Conservation (phyloP, 2,113 vertebrate species). For the Rutilus rutilus region DNA sequence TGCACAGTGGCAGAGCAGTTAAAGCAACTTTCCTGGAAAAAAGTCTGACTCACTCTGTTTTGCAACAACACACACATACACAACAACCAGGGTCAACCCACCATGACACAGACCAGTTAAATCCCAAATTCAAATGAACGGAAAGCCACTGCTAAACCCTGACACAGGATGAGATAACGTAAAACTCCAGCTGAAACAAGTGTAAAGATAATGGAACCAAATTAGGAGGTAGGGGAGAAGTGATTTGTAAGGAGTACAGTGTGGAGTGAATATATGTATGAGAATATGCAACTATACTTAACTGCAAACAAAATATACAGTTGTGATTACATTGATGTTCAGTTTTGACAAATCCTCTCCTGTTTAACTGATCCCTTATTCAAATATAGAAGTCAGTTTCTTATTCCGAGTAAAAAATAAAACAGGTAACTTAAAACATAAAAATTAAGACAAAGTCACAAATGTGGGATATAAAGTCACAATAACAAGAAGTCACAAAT, state of each 20-base stretch:
- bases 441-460: too few relatives aligned
- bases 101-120: constrained; percentile 21
- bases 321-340: not conserved
- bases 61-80: constrained; percentile 47
- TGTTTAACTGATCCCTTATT: not conserved
- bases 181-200: constrained; percentile 4
- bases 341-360: not conserved
- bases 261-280: not conserved
- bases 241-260: constrained; percentile 14
- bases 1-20: constrained; percentile 68
- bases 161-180: constrained; percentile 19
- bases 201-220: not conserved
- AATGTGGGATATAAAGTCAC: not conserved
- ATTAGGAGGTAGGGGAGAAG: constrained; percentile 1
- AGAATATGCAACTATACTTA: not conserved
- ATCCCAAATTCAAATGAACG: not conserved
- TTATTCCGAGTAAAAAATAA: not conserved
- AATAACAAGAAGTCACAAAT: not conserved
- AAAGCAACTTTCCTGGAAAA: constrained; percentile 63
- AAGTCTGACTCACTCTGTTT: constrained; percentile 72
- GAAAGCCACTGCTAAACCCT: not conserved
- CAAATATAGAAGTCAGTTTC: not conserved
- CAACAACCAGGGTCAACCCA: constrained; percentile 56
- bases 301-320: not conserved
- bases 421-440: not conserved